These are phyloP conservation scores for Micoletzkya japonica DNA, from an alignment of 2,888 invertebrate species.

Conservation along the genomic window DNA sequence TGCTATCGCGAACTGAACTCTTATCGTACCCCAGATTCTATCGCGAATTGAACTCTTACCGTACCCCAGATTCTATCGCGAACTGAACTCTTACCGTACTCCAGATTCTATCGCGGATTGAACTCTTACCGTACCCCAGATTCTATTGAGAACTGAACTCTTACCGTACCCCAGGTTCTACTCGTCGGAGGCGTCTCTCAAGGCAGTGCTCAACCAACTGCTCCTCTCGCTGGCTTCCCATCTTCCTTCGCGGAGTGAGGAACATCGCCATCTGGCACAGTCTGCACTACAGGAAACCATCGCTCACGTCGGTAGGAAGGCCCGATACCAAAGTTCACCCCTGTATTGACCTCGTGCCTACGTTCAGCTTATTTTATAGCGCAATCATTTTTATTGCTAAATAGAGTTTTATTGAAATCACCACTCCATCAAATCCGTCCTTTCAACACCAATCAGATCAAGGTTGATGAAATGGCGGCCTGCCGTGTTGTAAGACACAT, in stretches of 20 bases:
- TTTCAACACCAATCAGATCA: neutral
- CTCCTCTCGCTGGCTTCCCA: conserved; percentile 39
- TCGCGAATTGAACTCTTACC: no score
- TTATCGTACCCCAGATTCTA: no score
- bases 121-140: no score
- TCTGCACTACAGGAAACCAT: conserved; percentile 39
- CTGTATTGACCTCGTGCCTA: no score
- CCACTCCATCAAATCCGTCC: neutral
- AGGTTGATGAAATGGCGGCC: no score
- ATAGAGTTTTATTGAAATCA: neutral
- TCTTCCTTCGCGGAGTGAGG: conserved; percentile 48
- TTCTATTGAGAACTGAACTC: no score
- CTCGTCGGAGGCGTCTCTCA: conserved; percentile 42
- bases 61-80: no score
- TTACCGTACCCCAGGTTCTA: conserved; percentile 33
- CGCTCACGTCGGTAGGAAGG: conserved; percentile 34
- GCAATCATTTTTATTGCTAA: neutral
- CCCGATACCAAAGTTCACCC: no score
- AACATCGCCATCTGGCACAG: conserved; percentile 41
- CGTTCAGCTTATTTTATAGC: neutral
- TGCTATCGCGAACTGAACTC: neutral
- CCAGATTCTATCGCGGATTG: no score
- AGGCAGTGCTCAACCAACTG: conserved; percentile 45
- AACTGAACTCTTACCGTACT: no score
- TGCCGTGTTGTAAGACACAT: neutral